phyloP scores from a whole-genome alignment of 2,888 invertebrate species.

The Gnatocerus cornutus region DNA sequence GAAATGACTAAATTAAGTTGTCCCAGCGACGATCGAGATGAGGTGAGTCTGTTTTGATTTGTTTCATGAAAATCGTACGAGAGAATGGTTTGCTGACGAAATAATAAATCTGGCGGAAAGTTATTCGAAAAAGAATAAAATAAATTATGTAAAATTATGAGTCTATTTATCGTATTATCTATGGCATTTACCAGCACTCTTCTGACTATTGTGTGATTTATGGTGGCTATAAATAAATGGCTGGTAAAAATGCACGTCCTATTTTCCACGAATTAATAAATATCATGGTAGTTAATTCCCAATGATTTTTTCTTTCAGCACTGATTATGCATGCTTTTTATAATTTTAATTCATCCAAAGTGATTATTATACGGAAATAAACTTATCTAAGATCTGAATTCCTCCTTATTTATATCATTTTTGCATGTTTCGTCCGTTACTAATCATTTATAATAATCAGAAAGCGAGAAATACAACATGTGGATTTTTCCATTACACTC shows the following conservation, averaged over 20 bases:
- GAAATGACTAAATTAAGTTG: too few species aligned
- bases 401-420: constrained; percentile 28
- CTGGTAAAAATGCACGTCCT: neutral
- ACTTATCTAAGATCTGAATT: constrained; percentile 26
- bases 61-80: too few species aligned
- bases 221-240: neutral
- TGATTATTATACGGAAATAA: constrained; percentile 16
- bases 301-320: neutral
- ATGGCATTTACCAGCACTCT: too few species aligned
- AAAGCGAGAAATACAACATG: neutral
- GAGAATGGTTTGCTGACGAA: too few species aligned
- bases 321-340: constrained; percentile 13
- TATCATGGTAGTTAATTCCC: neutral
- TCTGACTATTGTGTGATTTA: neutral
- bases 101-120: too few species aligned
- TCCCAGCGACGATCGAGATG: too few species aligned
- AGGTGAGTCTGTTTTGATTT: too few species aligned
- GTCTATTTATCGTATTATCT: too few species aligned
- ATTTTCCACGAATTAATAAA: neutral
- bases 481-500: too few species aligned
- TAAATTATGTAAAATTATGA: too few species aligned
- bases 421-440: constrained; percentile 24
- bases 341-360: constrained; percentile 17
- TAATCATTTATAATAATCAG: constrained; percentile 10
- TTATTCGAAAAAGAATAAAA: too few species aligned